A percentile compares a stretch with the other conserved stretches of the same genome.
Evolutionary conservation across 2,113 vertebrate species (phyloP).

Genomic region (Cervus canadensis): DNA sequence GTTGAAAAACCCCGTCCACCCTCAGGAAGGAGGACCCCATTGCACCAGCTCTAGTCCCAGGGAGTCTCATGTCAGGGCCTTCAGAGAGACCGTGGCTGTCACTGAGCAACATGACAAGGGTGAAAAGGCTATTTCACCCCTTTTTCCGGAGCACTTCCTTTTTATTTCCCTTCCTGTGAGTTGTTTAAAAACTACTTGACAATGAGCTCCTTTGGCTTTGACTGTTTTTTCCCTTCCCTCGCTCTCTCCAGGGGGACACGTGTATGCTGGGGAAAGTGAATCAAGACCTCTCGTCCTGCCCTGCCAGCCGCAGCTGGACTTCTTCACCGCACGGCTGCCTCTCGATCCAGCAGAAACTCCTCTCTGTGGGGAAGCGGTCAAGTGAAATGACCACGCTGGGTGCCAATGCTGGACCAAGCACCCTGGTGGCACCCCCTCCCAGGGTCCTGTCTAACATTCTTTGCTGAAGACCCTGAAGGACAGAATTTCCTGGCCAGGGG

Average conservation of each 20-base stretch:
- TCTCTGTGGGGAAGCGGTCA: background rate
- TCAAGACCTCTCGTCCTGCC: rapidly evolving
- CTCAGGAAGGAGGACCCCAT: background rate
- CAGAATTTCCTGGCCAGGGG: background rate
- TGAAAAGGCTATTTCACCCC: background rate
- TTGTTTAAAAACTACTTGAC: background rate
- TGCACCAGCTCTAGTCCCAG: background rate
- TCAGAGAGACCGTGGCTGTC: background rate
- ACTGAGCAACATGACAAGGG: rapidly evolving
- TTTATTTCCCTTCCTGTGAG: background rate
- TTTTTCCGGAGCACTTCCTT: background rate
- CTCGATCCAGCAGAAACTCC: background rate
- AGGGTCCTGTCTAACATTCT: background rate
- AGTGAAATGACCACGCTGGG: background rate
- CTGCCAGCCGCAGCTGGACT: background rate
- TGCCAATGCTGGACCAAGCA: background rate
- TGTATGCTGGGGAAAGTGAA: background rate
- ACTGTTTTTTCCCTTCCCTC: background rate
- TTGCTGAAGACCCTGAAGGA: background rate
- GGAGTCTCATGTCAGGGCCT: background rate
- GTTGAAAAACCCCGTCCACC: background rate
- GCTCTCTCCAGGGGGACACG: background rate
- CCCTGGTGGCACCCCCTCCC: background rate
- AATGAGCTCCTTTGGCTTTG: background rate
- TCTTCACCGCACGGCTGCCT: rapidly evolving